Evolutionary conservation across 2,797 vertebrate genomes (phyloP).

Genomic region (Vultur gryphus): DNA sequence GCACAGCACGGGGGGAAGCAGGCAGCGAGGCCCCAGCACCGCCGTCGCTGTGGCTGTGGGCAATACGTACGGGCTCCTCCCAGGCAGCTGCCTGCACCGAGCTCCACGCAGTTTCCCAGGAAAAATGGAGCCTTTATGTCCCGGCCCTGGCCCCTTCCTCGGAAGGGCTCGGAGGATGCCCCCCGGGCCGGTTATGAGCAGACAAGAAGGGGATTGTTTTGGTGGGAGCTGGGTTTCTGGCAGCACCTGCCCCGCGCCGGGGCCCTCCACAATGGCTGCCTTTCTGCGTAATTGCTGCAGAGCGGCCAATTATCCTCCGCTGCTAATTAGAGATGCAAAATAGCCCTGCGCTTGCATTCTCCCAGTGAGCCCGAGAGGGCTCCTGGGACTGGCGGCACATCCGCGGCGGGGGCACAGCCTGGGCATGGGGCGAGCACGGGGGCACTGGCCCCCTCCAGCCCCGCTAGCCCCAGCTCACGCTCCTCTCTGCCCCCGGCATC

Average conservation of each 20-base stretch:
- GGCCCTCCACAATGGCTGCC: conserved; percentile 57
- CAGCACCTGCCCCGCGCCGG: conserved; percentile 48
- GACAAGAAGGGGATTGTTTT: conserved; percentile 62
- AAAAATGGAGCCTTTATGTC: conserved; percentile 59
- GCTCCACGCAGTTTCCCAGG: neutral
- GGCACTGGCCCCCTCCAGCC: neutral
- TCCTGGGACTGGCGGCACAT: neutral
- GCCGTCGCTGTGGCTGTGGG: accelerated
- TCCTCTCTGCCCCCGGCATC: neutral
- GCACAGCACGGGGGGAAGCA: neutral
- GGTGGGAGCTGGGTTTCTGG: conserved; percentile 29
- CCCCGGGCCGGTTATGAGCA: neutral
- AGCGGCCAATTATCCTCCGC: conserved; percentile 44
- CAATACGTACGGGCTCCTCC: neutral
- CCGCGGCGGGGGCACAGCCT: neutral
- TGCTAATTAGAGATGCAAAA: conserved; percentile 65
- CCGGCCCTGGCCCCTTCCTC: neutral
- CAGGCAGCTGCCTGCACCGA: neutral
- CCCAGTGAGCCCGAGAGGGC: neutral
- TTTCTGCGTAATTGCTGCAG: conserved; percentile 46
- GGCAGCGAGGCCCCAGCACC: neutral
- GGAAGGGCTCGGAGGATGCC: conserved; percentile 40
- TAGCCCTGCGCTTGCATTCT: neutral
- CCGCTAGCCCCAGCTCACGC: accelerated
- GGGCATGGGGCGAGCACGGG: neutral